Evolutionary conservation across 2,888 invertebrate genomes (phyloP).

Genomic region (Heliconius erato): DNA sequence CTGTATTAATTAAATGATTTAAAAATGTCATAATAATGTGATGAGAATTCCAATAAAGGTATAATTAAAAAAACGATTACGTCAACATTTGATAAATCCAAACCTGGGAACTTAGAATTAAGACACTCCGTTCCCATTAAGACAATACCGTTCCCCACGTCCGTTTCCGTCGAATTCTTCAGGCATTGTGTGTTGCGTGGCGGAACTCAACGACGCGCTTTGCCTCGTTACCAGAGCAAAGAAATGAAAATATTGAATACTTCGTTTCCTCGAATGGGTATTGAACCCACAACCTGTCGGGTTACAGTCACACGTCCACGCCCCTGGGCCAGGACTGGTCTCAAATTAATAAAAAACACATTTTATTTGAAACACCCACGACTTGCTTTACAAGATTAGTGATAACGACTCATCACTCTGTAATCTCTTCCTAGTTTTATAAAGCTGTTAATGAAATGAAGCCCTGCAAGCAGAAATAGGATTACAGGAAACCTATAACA

Average conservation of each 20-base stretch:
- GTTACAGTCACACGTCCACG: no score
- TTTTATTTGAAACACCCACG: background rate
- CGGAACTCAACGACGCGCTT: no score
- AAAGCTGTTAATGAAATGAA: constrained; percentile 34
- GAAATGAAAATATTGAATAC: no score
- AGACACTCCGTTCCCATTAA: no score
- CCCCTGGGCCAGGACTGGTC: no score
- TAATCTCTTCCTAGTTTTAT: constrained; percentile 23
- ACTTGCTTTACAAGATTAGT: constrained; percentile 16
- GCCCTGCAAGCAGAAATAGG: constrained; percentile 22
- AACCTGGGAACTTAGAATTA: background rate
- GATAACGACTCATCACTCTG: constrained; percentile 9
- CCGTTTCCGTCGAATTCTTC: no score
- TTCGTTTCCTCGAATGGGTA: no score
- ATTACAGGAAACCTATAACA: constrained; percentile 25
- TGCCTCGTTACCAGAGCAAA: no score
- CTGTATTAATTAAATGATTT: background rate
- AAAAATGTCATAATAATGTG: background rate
- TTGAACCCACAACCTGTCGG: no score
- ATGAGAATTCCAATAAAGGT: background rate
- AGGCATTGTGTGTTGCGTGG: no score
- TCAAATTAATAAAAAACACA: background rate
- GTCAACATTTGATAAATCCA: background rate
- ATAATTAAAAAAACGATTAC: background rate
- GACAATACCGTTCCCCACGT: no score